Conservation (phyloP, 1,140 invertebrate genomes). For the Acromyrmex echinatior region DNA sequence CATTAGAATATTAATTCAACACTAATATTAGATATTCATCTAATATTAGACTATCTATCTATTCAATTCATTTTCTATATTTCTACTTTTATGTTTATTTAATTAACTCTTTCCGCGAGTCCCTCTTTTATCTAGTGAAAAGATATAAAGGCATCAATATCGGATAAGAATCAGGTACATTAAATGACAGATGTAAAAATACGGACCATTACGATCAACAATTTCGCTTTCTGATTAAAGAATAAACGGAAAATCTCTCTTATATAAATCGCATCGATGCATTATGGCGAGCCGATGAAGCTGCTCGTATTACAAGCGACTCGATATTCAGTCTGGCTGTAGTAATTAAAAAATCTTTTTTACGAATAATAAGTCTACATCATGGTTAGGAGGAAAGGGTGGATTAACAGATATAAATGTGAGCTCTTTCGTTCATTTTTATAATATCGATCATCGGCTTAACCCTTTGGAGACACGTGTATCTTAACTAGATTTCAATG, state of each 20-base stretch:
- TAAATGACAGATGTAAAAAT: conserved; percentile 30
- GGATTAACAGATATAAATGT: conserved; percentile 34
- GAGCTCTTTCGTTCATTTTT: conserved; percentile 23
- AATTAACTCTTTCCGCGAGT: background rate
- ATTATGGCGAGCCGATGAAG: conserved; percentile 48
- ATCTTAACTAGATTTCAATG: conserved; percentile 29
- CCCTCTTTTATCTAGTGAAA: background rate
- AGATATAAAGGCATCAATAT: conserved; percentile 15
- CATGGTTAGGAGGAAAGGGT: background rate
- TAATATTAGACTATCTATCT: background rate
- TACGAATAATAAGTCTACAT: conserved; percentile 44
- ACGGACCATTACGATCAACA: conserved; percentile 26
- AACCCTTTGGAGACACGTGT: conserved; percentile 33
- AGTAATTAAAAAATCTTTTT: conserved; percentile 62
- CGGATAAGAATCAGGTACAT: conserved; percentile 5
- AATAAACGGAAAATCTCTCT: conserved; percentile 24
- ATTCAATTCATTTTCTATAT: background rate
- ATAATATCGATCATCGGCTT: conserved; percentile 27
- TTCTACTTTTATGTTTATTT: conserved; percentile 5
- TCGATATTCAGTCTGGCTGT: conserved; percentile 51
- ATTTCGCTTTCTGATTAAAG: conserved; percentile 26
- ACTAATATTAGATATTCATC: background rate
- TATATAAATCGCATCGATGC: conserved; percentile 42
- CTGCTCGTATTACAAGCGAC: conserved; percentile 32
- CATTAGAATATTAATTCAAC: too few relatives aligned